Conservation (phyloP, 2,797 vertebrate genomes). For the Schizothorax lantsangensis region DNA sequence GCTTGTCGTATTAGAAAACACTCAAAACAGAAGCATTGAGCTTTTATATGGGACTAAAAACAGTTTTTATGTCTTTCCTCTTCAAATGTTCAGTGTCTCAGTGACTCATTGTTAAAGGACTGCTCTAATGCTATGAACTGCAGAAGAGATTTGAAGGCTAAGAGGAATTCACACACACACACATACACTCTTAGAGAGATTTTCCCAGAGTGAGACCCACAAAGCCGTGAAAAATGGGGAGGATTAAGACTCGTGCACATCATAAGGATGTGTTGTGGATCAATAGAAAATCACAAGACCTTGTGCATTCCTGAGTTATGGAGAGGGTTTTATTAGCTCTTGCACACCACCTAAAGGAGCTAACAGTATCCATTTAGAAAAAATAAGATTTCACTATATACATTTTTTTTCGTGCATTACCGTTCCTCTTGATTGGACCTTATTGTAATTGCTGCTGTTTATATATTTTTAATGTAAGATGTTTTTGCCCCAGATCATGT, state of each 20-base stretch:
- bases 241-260: constrained; percentile 60
- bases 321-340: constrained; percentile 26
- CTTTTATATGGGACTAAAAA: not conserved
- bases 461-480: constrained; percentile 32
- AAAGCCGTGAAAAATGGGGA: constrained; percentile 28
- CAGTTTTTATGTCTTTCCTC: not conserved
- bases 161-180: not conserved
- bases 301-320: constrained; percentile 11
- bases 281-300: constrained; percentile 56
- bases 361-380: not conserved
- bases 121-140: not conserved
- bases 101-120: constrained; percentile 19
- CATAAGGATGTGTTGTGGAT: constrained; percentile 50
- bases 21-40: not conserved
- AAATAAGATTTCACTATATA: not conserved
- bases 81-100: constrained; percentile 11
- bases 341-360: not conserved
- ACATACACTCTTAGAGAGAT: not conserved
- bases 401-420: not conserved
- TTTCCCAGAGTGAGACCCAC: constrained; percentile 2
- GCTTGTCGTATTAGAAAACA: not conserved
- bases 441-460: not conserved
- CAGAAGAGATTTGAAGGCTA: constrained; percentile 22
- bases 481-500: constrained; percentile 27
- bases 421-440: not conserved